Conservation (phyloP, 37 sponge, comb jelly and placozoan genomes). For the Petrosia ficiformis region DNA sequence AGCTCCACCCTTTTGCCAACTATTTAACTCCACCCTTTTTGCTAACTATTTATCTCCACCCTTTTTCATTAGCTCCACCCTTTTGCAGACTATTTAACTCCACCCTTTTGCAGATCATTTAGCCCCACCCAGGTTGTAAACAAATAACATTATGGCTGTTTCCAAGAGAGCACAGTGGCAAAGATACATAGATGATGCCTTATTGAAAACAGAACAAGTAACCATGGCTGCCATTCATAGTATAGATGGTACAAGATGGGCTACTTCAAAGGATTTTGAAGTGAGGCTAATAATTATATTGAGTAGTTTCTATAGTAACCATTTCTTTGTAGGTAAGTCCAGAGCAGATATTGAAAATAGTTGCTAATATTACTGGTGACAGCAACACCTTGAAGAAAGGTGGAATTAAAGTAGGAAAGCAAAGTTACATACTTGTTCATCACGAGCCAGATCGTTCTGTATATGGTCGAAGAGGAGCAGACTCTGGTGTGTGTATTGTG, state of each 20-base stretch:
- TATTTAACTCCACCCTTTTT: too few species aligned
- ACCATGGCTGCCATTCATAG: slow-evolving; percentile 75
- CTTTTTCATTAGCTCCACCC: too few species aligned
- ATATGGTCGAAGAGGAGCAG: slow-evolving; percentile 52
- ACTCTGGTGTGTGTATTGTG: slow-evolving; percentile 63
- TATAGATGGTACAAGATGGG: slow-evolving; percentile 67
- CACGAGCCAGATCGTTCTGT: slow-evolving; percentile 35
- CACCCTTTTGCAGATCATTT: too few species aligned
- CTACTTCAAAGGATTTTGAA: slow-evolving; percentile 46
- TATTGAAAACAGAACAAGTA: slow-evolving; percentile 69
- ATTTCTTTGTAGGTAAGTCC: slow-evolving; percentile 38
- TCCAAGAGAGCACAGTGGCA: slow-evolving; percentile 62
- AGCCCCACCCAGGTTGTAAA: not conserved
- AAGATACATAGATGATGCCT: slow-evolving; percentile 64
- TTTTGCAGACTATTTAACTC: too few species aligned
- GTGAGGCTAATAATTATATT: slow-evolving; percentile 9
- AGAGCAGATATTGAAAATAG: slow-evolving; percentile 43
- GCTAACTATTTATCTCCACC: too few species aligned
- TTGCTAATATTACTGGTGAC: slow-evolving; percentile 64
- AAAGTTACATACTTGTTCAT: slow-evolving; percentile 44
- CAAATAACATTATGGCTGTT: not conserved
- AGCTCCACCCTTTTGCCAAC: too few species aligned
- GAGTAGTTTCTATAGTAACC: not conserved
- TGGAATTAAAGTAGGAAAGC: slow-evolving; percentile 56
- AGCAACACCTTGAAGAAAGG: slow-evolving; percentile 6